A percentile compares a stretch with the other conserved stretches of the same genome.
Evolutionary conservation across 2,888 invertebrate genomes (phyloP).

Genomic region (Sabatieria punctata): DNA sequence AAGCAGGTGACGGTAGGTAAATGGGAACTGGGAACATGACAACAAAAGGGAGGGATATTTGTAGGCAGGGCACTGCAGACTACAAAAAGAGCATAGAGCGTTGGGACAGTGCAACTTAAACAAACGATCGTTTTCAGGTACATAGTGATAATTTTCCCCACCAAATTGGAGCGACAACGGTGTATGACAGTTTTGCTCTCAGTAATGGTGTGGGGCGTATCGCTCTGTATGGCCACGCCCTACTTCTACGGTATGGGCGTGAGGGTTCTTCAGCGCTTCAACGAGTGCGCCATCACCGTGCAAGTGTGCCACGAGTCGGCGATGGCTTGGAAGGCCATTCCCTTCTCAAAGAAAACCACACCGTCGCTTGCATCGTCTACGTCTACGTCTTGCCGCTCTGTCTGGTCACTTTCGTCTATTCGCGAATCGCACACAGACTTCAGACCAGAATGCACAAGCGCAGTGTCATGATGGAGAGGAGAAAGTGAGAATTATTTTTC

Average conservation of each 20-base stretch:
- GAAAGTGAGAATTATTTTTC: not conserved
- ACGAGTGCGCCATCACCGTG: not conserved
- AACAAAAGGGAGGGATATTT: too few relatives aligned
- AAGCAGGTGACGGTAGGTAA: too few relatives aligned
- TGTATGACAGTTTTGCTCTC: slow-evolving; percentile 25
- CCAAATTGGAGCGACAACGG: slow-evolving; percentile 25
- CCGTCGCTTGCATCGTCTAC: slow-evolving; percentile 60
- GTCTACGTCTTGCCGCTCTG: slow-evolving; percentile 67
- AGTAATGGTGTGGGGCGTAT: slow-evolving; percentile 32
- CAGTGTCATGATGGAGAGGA: slow-evolving; percentile 5
- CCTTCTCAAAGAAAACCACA: slow-evolving; percentile 55
- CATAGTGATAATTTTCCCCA: slow-evolving; percentile 9
- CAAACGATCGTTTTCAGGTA: too few relatives aligned
- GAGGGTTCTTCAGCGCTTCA: not conserved
- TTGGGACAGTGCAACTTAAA: too few relatives aligned
- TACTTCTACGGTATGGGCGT: slow-evolving; percentile 27
- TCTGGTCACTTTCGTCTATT: slow-evolving; percentile 62
- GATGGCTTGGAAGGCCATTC: slow-evolving; percentile 55
- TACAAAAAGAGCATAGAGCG: too few relatives aligned
- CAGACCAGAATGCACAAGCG: slow-evolving; percentile 43
- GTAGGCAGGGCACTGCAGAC: too few relatives aligned
- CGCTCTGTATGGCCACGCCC: slow-evolving; percentile 33
- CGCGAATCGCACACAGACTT: slow-evolving; percentile 61
- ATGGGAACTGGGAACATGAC: too few relatives aligned
- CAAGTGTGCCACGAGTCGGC: not conserved